Evolutionary conservation across 2,888 invertebrate genomes (phyloP).

Genomic region (Branchipolynoe longqiensis): DNA sequence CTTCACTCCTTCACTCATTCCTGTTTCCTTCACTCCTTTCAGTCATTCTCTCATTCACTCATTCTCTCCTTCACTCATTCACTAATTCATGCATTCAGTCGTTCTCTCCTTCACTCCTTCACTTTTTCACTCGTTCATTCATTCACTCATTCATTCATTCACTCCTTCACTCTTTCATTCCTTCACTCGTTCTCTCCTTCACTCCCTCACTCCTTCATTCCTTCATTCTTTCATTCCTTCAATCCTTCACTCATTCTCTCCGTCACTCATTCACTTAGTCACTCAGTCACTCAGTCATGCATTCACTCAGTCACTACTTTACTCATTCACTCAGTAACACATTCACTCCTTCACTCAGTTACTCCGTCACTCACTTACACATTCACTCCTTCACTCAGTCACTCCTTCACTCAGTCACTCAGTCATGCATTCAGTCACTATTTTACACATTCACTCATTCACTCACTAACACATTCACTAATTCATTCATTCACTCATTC

Average conservation of each 20-base stretch:
- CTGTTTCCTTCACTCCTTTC: too few relatives aligned
- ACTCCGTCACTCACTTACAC: conserved; percentile 49
- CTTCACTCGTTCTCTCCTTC: too few relatives aligned
- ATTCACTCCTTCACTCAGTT: conserved; percentile 53
- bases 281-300: conserved; percentile 6
- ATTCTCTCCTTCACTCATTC: too few relatives aligned
- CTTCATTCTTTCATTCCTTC: neutral
- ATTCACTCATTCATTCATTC: too few relatives aligned
- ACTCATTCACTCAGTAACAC: conserved; percentile 55
- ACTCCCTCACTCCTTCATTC: too few relatives aligned
- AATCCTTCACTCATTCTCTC: neutral
- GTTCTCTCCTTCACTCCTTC: too few relatives aligned
- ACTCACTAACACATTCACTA: neutral
- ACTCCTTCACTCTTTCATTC: too few relatives aligned
- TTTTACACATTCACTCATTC: neutral
- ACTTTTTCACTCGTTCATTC: too few relatives aligned
- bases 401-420: conserved; percentile 5
- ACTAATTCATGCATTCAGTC: too few relatives aligned
- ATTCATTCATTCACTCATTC: neutral
- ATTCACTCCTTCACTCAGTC: conserved; percentile 51
- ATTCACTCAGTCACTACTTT: neutral
- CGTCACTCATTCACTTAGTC: neutral
- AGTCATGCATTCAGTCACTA: neutral
- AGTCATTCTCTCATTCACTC: too few relatives aligned
- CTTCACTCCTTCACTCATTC: too few relatives aligned